phyloP scores from a whole-genome alignment of 2,797 vertebrate genomes.

The Rhinatrema bivittatum region DNA sequence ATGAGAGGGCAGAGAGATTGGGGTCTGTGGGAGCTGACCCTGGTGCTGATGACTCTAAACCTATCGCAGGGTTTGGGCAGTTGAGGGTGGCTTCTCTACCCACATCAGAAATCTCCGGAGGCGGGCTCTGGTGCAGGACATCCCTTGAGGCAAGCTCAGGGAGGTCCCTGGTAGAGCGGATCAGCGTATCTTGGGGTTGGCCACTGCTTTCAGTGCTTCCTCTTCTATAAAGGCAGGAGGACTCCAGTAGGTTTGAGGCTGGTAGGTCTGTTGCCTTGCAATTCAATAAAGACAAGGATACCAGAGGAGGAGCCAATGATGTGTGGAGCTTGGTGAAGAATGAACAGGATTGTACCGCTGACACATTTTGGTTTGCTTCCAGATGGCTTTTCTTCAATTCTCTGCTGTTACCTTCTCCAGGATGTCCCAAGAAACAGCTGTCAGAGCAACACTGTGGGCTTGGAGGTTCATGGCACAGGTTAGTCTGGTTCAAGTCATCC shows the following conservation, averaged over 20 bases:
- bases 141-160: constrained; percentile 5
- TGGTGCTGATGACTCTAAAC: accelerated
- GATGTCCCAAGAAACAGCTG: not conserved
- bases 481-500: constrained; percentile 59
- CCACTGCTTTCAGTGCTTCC: not conserved
- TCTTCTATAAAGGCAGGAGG: too few species aligned
- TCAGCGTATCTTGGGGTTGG: not conserved
- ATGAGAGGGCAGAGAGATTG: constrained; percentile 37
- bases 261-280: constrained; percentile 1
- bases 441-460: not conserved
- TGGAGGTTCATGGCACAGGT: not conserved
- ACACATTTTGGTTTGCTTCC: not conserved
- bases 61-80: accelerated
- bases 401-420: not conserved
- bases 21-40: not conserved
- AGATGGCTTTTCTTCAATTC: not conserved
- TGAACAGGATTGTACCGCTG: accelerated
- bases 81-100: not conserved
- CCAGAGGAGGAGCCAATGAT: too few species aligned
- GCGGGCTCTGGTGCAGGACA: not conserved
- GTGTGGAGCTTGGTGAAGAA: accelerated
- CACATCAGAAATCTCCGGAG: not conserved
- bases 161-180: not conserved
- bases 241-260: not conserved
- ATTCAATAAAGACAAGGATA: too few species aligned